Evolutionary conservation across 2,888 invertebrate species (phyloP), one percentile per base, ranked within the genome.

Genomic region (Sturmia bella): DNA sequence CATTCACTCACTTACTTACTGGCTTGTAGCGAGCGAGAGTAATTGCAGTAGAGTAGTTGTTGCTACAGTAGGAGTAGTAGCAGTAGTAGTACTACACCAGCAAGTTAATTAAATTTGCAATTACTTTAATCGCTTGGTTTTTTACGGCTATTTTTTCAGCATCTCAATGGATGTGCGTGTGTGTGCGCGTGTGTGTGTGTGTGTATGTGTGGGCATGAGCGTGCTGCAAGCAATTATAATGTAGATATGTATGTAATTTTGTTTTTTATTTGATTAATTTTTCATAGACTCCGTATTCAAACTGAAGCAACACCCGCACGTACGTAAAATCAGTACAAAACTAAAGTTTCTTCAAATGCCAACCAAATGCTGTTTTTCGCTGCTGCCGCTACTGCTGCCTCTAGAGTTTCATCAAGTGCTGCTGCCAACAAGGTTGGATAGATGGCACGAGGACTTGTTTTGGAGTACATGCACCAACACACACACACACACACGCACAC

Each of bases 251-350:
- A 41, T 70, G 41, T n/a, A n/a, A 32, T 21, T 68, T 59, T 41
- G n/a, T n/a, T 57, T 59, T 39, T 73, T 74, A 50, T 69, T 68
- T 80, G 69, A 77, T 79, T 80, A 72, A 78, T 78, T 79, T 80
- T 77, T 80, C 82, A 78, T 69, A 75, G 84, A 83, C 84, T 84
- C 76, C 76, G 69, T 24, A 52, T 52, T 43, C 17, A 54, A 69
- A 41, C 5, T 61, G 68, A 68, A 81, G 57, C 70, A 74, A 83
- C 88, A 88, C 85, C 87, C 89, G 88, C 87, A 87, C 88, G 87
- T 87, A 88, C 87, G 87, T 87, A 86, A 87, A 86, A 87, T 87
- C 87, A 84, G 86, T 86, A 84, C 86, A 87, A 85, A 88, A 89
- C 88, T 89, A 87, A 87, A 87, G 81, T 86, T 77, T 66, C 84